These are phyloP conservation scores for Lasiurus cinereus DNA, from an alignment of 2,113 vertebrate genomes.

Conservation along the genomic window DNA sequence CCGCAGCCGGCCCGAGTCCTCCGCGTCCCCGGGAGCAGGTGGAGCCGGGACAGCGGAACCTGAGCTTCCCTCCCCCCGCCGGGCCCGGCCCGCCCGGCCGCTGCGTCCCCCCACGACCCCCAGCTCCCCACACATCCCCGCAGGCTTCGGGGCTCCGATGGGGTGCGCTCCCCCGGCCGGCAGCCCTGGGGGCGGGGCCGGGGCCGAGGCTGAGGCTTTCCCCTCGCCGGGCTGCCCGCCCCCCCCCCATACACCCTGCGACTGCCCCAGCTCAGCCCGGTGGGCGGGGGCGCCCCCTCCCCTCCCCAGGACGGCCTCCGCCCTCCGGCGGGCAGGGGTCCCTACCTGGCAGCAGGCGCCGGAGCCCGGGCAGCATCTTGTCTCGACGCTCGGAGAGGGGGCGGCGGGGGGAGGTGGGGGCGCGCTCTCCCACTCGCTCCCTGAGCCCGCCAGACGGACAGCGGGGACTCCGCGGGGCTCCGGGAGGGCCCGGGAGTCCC, in stretches of 20 bases:
- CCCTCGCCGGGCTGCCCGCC: neutral
- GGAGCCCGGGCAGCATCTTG: constrained; percentile 86
- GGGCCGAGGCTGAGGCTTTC: neutral
- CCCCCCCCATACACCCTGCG: neutral
- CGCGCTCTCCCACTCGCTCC: constrained; percentile 70
- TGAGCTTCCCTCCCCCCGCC: constrained; percentile 20
- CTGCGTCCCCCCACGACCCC: constrained; percentile 41
- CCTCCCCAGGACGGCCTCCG: neutral
- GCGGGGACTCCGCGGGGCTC: constrained; percentile 75
- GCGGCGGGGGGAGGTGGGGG: constrained; percentile 58
- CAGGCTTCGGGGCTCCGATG: constrained; percentile 16
- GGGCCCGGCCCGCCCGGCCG: neutral
- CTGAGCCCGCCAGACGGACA: constrained; percentile 69
- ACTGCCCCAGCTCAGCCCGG: constrained; percentile 53
- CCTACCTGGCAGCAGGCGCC: constrained; percentile 84
- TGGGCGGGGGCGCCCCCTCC: neutral
- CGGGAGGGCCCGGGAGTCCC: constrained; percentile 64
- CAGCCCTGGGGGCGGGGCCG: neutral
- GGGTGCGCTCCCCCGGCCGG: neutral
- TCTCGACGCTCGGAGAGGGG: constrained; percentile 72
- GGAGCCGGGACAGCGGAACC: constrained; percentile 76
- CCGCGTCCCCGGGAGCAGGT: constrained; percentile 71
- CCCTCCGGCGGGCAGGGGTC: neutral
- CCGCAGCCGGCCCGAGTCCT: constrained; percentile 72
- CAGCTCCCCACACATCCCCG: neutral